Evolutionary conservation across 2,797 vertebrate species (phyloP).

Genomic region (Cygnus olor): DNA sequence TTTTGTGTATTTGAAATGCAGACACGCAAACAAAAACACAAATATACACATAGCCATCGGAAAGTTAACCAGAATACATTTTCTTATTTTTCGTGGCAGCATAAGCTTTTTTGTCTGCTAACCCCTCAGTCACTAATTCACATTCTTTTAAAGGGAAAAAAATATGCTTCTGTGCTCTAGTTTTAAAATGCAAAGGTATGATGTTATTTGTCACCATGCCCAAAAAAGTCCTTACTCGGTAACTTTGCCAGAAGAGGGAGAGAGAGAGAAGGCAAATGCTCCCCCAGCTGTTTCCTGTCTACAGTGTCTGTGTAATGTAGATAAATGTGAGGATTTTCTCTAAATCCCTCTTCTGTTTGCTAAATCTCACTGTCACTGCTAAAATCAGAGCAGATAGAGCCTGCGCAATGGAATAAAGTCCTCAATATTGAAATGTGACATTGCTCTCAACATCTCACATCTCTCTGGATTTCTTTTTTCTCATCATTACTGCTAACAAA

Average conservation of each 20-base stretch:
- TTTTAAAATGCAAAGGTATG: slow-evolving; percentile 91
- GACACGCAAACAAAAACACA: background rate
- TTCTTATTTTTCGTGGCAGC: slow-evolving; percentile 68
- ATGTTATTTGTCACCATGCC: slow-evolving; percentile 99
- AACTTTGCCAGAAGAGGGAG: slow-evolving; percentile 97
- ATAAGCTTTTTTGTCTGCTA: slow-evolving; percentile 73
- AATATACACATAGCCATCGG: background rate
- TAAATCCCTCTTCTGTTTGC: slow-evolving; percentile 99
- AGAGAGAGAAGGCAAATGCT: slow-evolving; percentile 94
- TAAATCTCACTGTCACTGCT: slow-evolving; percentile 98
- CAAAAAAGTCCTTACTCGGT: slow-evolving; percentile 99
- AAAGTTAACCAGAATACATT: slow-evolving; percentile 71
- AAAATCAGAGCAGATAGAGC: slow-evolving; percentile 92
- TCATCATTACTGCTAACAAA: slow-evolving; percentile 99
- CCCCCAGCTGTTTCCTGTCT: slow-evolving; percentile 99
- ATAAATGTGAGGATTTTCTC: slow-evolving; percentile 99
- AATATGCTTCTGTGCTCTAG: slow-evolving; percentile 84
- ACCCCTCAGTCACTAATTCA: slow-evolving; percentile 77
- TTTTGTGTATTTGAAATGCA: slow-evolving; percentile 10
- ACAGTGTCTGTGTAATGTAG: slow-evolving; percentile 99
- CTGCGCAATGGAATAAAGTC: slow-evolving; percentile 99
- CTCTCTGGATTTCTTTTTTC: slow-evolving; percentile 93
- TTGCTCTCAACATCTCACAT: slow-evolving; percentile 94
- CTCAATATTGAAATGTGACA: slow-evolving; percentile 99
- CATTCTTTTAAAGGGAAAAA: slow-evolving; percentile 81